Evolutionary conservation across 2,113 vertebrate genomes (phyloP).

Genomic region (Morone chrysops): DNA sequence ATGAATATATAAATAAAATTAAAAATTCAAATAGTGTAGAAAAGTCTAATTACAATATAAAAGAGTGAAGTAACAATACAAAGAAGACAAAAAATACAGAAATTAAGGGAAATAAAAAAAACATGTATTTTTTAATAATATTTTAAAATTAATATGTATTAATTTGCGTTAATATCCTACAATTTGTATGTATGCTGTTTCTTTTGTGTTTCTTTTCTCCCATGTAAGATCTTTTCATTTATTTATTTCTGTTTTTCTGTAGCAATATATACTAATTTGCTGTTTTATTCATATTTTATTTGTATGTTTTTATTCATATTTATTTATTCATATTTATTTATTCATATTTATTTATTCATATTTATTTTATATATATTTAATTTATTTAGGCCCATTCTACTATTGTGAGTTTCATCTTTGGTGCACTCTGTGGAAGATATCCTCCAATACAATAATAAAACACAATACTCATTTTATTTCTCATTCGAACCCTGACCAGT

Average conservation of each 20-base stretch:
- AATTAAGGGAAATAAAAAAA: neutral
- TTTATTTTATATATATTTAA: neutral
- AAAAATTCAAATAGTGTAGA: no score
- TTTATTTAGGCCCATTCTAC: neutral
- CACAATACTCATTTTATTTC: neutral
- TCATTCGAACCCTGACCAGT: neutral
- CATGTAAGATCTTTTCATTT: neutral
- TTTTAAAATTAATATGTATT: no score
- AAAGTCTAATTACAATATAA: no score
- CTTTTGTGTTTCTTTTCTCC: neutral
- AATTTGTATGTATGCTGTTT: neutral
- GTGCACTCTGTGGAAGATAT: neutral
- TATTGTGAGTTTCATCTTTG: neutral
- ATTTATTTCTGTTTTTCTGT: neutral
- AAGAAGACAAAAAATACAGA: neutral
- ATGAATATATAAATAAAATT: neutral
- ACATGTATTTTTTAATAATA: neutral
- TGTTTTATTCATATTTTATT: neutral
- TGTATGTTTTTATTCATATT: neutral
- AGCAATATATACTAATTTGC: neutral
- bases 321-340: neutral
- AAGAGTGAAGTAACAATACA: no score
- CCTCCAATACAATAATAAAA: neutral
- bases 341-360: no score
- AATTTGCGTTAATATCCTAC: neutral